A percentile compares a stretch with the other conserved stretches of the same genome.
These are phyloP conservation scores for Campoplex nolae DNA, from an alignment of 2,888 invertebrate species.

Conservation along the genomic window DNA sequence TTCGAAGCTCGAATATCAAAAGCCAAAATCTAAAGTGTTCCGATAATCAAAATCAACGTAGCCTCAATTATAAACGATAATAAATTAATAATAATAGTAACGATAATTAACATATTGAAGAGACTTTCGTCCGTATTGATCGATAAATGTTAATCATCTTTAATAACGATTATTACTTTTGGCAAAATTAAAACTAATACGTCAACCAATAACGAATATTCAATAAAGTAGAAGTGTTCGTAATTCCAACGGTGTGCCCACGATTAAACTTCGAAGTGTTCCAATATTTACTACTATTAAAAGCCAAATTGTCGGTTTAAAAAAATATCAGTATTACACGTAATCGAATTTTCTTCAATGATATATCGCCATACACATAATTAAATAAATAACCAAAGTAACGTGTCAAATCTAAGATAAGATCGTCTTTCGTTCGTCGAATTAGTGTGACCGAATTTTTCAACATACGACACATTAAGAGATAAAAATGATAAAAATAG, in stretches of 20 bases:
- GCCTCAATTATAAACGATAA: slow-evolving; percentile 53
- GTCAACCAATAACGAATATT: slow-evolving; percentile 31
- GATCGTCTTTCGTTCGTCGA: slow-evolving; percentile 1
- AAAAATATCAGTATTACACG: slow-evolving; percentile 45
- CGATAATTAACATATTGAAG: slow-evolving; percentile 10
- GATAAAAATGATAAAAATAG: slow-evolving; percentile 55
- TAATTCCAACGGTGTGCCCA: slow-evolving; percentile 49
- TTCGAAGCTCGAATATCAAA: slow-evolving; percentile 46
- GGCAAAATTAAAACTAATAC: slow-evolving; percentile 20
- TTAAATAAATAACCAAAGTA: slow-evolving; percentile 18
- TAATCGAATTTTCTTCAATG: slow-evolving; percentile 27
- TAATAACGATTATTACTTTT: slow-evolving; percentile 45
- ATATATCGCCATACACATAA: background rate
- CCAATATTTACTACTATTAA: slow-evolving; percentile 47
- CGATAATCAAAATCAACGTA: slow-evolving; percentile 68
- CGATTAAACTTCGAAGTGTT: slow-evolving; percentile 60
- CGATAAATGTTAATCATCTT: slow-evolving; percentile 25
- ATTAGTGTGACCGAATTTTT: slow-evolving; percentile 9
- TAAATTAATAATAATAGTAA: slow-evolving; percentile 22
- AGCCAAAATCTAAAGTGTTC: slow-evolving; percentile 69
- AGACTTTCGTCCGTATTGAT: slow-evolving; percentile 33
- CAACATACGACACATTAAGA: slow-evolving; percentile 17
- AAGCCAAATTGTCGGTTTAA: slow-evolving; percentile 36
- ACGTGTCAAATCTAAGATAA: slow-evolving; percentile 32
- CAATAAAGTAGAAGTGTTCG: slow-evolving; percentile 21